Percentiles rank a stretch among this genome's conserved stretches.
These are phyloP conservation scores for Horisme vitalbata DNA, from an alignment of 2,888 invertebrate genomes.

Conservation along the genomic window DNA sequence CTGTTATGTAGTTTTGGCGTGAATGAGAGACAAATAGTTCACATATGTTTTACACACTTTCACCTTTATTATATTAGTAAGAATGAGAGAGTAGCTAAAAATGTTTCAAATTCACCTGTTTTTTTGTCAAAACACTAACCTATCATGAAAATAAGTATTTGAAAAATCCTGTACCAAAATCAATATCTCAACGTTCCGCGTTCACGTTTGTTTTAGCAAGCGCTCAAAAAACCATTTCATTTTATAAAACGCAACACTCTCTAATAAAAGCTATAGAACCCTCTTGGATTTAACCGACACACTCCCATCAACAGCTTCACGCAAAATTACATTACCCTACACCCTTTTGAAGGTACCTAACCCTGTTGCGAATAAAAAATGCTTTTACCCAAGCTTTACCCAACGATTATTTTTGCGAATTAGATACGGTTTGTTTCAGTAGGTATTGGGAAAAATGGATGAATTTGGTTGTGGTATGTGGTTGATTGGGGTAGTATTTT, in stretches of 20 bases:
- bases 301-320: constrained; percentile 50
- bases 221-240: constrained; percentile 3
- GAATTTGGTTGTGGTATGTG: not conserved
- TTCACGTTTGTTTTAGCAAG: too few relatives aligned
- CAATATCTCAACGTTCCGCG: too few relatives aligned
- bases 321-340: constrained; percentile 52
- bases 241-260: constrained; percentile 6
- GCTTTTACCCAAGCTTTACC: constrained; percentile 3
- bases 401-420: constrained; percentile 2
- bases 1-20: too few relatives aligned
- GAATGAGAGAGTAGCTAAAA: too few relatives aligned
- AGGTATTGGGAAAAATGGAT: not conserved
- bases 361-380: constrained; percentile 26
- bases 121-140: too few relatives aligned
- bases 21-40: too few relatives aligned
- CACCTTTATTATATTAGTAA: too few relatives aligned
- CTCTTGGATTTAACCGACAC: constrained; percentile 42
- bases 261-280: constrained; percentile 16
- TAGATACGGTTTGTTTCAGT: not conserved
- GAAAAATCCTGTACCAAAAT: too few relatives aligned
- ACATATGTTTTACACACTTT: too few relatives aligned
- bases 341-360: constrained; percentile 7
- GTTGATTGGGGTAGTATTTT: not conserved
- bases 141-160: too few relatives aligned
- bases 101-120: too few relatives aligned